A percentile compares a stretch with the other conserved stretches of the same genome.
Evolutionary conservation across 2,888 invertebrate species (phyloP).

Genomic region (Hemithea aestivaria): DNA sequence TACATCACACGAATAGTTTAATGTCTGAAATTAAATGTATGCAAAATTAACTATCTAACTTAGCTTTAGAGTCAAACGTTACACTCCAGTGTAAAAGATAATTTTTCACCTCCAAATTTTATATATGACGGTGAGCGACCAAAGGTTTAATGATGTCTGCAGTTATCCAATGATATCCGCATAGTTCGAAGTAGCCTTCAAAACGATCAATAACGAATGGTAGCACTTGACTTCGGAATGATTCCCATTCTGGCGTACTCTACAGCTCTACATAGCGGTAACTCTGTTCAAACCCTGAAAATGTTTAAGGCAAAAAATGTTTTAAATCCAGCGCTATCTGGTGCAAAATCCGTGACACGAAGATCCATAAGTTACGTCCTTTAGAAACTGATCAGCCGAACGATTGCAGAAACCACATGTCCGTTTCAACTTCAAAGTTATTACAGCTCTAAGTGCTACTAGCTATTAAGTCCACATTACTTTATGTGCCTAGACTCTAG

Average conservation of each 20-base stretch:
- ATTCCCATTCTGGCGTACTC: slow-evolving; percentile 48
- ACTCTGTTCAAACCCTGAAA: slow-evolving; percentile 16
- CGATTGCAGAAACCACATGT: slow-evolving; percentile 38
- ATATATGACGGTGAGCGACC: too few species aligned
- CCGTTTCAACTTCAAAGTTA: slow-evolving; percentile 33
- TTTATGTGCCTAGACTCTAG: slow-evolving; percentile 29
- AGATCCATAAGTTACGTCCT: slow-evolving; percentile 32
- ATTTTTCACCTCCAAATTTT: too few species aligned
- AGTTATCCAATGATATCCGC: slow-evolving; percentile 16
- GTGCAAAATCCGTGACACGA: slow-evolving; percentile 26
- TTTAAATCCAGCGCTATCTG: slow-evolving; percentile 23
- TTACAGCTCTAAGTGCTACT: slow-evolving; percentile 39
- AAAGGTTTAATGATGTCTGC: too few species aligned
- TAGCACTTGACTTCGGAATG: slow-evolving; percentile 46
- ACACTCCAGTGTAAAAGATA: too few species aligned
- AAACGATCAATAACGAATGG: slow-evolving; percentile 40
- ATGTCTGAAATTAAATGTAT: slow-evolving; percentile 41
- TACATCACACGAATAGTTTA: slow-evolving; percentile 47
- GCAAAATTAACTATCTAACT: too few species aligned
- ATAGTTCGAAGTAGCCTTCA: slow-evolving; percentile 29
- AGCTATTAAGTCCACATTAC: slow-evolving; percentile 48
- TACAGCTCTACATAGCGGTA: slow-evolving; percentile 24
- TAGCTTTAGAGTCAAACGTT: too few species aligned
- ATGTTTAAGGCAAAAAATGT: slow-evolving; percentile 14
- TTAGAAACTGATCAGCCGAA: slow-evolving; percentile 27